Evolutionary conservation across 2,113 vertebrate genomes (phyloP).

Genomic region (Eidolon helvum): DNA sequence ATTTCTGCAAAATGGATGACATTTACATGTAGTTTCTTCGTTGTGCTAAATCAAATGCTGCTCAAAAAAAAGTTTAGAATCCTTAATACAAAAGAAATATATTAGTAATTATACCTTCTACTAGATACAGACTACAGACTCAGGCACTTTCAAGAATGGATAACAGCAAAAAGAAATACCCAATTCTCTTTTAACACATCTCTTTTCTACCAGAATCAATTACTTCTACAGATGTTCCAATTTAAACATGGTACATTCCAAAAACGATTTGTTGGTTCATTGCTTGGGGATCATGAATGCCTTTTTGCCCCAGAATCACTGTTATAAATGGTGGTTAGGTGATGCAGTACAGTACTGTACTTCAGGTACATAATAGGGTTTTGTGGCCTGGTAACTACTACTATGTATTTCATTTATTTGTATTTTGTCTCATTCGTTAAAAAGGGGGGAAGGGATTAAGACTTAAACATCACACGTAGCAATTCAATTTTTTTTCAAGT

Average conservation of each 20-base stretch:
- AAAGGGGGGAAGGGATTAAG: background rate
- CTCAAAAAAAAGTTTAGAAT: background rate
- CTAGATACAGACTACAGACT: background rate
- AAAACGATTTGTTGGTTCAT: background rate
- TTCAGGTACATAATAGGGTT: background rate
- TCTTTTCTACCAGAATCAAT: conserved; percentile 39
- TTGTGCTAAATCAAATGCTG: background rate
- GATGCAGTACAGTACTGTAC: background rate
- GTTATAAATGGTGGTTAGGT: background rate
- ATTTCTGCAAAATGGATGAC: background rate
- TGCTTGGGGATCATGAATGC: background rate
- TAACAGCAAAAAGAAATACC: background rate
- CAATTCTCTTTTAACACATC: background rate
- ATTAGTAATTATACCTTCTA: background rate
- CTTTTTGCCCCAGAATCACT: background rate
- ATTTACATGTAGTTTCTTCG: background rate
- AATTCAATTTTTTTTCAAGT: background rate
- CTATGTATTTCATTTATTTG: background rate
- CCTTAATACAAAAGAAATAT: background rate
- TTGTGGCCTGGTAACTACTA: background rate
- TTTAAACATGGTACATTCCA: background rate
- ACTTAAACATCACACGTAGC: background rate
- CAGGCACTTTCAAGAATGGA: background rate
- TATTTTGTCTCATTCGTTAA: background rate
- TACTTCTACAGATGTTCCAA: background rate